These are phyloP conservation scores for Malurus alboscapulatus DNA, from an alignment of 2,113 vertebrate species.

Conservation along the genomic window DNA sequence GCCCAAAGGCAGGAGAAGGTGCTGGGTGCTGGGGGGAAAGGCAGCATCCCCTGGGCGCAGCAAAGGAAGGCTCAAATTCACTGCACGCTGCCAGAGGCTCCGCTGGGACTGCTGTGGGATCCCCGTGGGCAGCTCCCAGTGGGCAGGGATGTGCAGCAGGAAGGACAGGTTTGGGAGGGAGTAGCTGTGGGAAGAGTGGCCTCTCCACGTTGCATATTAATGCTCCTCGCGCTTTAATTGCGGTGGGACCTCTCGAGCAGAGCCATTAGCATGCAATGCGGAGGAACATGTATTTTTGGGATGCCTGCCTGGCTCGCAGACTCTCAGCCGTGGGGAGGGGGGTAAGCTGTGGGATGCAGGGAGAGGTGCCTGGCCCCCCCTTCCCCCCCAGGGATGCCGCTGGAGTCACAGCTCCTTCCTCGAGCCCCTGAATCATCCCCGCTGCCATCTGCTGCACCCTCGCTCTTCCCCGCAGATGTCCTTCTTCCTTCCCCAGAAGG, in stretches of 20 bases:
- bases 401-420: conserved; percentile 47
- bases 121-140: conserved; percentile 47
- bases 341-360: conserved; percentile 1
- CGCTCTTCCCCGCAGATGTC: conserved; percentile 59
- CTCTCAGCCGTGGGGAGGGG: background rate
- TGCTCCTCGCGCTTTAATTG: conserved; percentile 33
- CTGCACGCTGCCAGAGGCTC: background rate
- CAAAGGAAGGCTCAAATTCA: background rate
- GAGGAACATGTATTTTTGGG: conserved; percentile 62
- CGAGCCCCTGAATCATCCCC: conserved; percentile 59
- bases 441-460: conserved; percentile 63
- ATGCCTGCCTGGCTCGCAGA: conserved; percentile 21
- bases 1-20: background rate
- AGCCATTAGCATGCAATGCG: conserved; percentile 49
- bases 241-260: background rate
- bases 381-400: background rate
- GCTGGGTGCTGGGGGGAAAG: rapidly evolving
- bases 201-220: conserved; percentile 51
- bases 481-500: conserved; percentile 65
- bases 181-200: conserved; percentile 64
- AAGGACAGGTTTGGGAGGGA: conserved; percentile 66
- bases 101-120: conserved; percentile 33
- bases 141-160: conserved; percentile 61
- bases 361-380: background rate
- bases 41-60: background rate